Evolutionary conservation across 2,113 vertebrate genomes (phyloP).

Genomic region (Sclerurus mexicanus): DNA sequence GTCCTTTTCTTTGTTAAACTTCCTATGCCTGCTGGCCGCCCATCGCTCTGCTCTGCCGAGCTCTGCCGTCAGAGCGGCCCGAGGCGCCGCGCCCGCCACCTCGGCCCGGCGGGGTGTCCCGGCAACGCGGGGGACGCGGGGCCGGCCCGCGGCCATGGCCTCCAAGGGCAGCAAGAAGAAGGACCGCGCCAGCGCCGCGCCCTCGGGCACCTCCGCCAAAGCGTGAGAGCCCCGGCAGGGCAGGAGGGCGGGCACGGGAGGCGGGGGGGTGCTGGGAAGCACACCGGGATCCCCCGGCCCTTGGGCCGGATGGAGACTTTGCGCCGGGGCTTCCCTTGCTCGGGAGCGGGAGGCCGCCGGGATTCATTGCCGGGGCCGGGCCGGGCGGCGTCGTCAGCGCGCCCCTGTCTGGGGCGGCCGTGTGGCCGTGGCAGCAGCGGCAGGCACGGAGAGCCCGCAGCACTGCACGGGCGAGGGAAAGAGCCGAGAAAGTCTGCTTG

Average conservation of each 20-base stretch:
- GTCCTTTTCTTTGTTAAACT: too few species aligned
- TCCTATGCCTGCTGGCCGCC: fast-evolving
- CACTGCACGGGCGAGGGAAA: fast-evolving
- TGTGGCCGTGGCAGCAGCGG: fast-evolving
- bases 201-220: background rate
- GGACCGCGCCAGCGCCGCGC: background rate
- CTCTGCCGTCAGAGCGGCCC: too few species aligned
- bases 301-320: too few species aligned
- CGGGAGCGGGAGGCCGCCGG: background rate
- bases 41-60: too few species aligned
- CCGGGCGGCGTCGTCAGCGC: background rate
- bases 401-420: fast-evolving
- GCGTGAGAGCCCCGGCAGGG: background rate
- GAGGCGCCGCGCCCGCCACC: too few species aligned
- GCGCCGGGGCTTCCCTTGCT: too few species aligned
- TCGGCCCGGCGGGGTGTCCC: background rate
- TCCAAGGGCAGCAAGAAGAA: constrained; percentile 21
- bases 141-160: background rate
- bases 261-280: too few species aligned
- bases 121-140: constrained; percentile 43
- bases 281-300: too few species aligned
- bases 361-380: background rate
- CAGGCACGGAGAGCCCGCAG: too few species aligned
- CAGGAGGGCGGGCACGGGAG: background rate
- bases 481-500: fast-evolving